These are phyloP conservation scores for Rhynchonycteris naso DNA, from an alignment of 2,797 vertebrate genomes.

Conservation along the genomic window DNA sequence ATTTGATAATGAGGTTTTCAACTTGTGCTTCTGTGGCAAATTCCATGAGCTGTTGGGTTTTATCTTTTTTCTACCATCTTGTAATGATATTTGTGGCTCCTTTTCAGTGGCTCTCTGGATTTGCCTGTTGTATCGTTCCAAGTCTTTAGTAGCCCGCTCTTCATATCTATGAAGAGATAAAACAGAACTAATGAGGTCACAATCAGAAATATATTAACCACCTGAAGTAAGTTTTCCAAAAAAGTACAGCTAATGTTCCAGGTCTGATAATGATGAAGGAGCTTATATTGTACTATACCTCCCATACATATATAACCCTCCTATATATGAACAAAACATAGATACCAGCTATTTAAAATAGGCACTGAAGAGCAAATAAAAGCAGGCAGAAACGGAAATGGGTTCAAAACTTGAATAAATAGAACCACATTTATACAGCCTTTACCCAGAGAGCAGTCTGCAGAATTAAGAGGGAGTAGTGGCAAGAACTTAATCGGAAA, in stretches of 20 bases:
- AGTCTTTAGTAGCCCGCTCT: slow-evolving; percentile 90
- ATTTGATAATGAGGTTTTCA: slow-evolving; percentile 88
- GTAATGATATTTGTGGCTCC: slow-evolving; percentile 67
- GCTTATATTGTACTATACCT: background rate
- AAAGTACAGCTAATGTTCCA: background rate
- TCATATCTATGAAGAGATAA: slow-evolving; percentile 89
- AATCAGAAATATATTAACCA: slow-evolving; percentile 44
- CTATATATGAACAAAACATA: background rate
- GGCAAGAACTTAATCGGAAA: background rate
- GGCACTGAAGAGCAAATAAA: background rate
- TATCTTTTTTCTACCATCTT: slow-evolving; percentile 80
- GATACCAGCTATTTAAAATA: slow-evolving; percentile 18
- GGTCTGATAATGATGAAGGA: background rate
- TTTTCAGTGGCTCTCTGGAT: slow-evolving; percentile 85
- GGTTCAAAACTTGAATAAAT: background rate
- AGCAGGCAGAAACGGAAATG: background rate
- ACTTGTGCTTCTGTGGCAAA: slow-evolving; percentile 87
- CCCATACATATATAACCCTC: background rate
- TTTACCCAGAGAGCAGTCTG: background rate
- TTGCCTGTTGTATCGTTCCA: slow-evolving; percentile 89
- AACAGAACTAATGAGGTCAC: slow-evolving; percentile 47
- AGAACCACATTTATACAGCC: background rate
- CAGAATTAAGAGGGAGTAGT: background rate
- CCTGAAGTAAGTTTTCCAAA: slow-evolving; percentile 24
- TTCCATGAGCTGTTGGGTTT: slow-evolving; percentile 63